Conservation (phyloP, 2,888 invertebrate species). For the Agriopis leucophaearia region DNA sequence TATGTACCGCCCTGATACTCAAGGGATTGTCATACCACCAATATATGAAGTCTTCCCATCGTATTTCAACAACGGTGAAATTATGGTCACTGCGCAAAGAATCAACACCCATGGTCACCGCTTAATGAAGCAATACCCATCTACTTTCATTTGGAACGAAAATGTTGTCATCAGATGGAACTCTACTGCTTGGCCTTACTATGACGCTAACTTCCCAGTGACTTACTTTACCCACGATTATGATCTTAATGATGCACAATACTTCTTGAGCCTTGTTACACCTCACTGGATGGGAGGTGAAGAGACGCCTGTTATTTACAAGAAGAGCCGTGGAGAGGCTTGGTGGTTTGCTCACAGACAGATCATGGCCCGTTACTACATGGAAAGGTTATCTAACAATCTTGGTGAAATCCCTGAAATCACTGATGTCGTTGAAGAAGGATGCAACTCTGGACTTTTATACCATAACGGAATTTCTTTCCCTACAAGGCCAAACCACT, state of each 20-base stretch:
- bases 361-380: conserved; percentile 89
- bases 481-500: conserved; percentile 87
- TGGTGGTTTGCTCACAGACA: conserved; percentile 85
- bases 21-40: conserved; percentile 89
- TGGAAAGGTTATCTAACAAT: conserved; percentile 91
- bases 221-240: conserved; percentile 91
- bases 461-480: conserved; percentile 89
- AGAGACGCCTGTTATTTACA: conserved; percentile 75
- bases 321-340: conserved; percentile 40
- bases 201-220: conserved; percentile 86
- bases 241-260: conserved; percentile 89
- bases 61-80: conserved; percentile 89
- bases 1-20: conserved; percentile 87
- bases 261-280: conserved; percentile 86
- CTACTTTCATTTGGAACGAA: conserved; percentile 71
- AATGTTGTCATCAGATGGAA: conserved; percentile 87
- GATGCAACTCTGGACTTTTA: conserved; percentile 88
- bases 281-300: conserved; percentile 88
- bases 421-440: conserved; percentile 81
- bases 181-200: conserved; percentile 85
- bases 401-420: conserved; percentile 88
- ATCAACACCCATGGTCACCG: conserved; percentile 77
- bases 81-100: conserved; percentile 88
- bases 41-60: conserved; percentile 91
- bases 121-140: conserved; percentile 63